A percentile compares a stretch with the other conserved stretches of the same genome.
These are phyloP conservation scores for Amiota mariae DNA, from an alignment of 2,888 invertebrate species.

Conservation along the genomic window DNA sequence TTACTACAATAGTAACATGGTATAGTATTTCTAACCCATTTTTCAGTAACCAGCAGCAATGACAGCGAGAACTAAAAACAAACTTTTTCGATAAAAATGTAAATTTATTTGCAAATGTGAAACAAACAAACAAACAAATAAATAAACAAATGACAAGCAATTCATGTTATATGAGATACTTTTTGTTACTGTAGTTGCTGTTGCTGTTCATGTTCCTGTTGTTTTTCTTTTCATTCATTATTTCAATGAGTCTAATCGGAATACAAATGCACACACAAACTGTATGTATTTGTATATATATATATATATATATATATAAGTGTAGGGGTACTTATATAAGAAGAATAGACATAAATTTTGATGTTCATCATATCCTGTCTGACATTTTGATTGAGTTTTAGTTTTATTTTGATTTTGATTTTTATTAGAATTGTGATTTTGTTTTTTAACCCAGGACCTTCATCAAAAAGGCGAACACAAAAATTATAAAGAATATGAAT, in stretches of 20 bases:
- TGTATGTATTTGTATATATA: background rate
- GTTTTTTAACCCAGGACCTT: too few relatives aligned
- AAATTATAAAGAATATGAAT: too few relatives aligned
- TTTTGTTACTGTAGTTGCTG: too few relatives aligned
- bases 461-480: too few relatives aligned
- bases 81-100: slow-evolving; percentile 69
- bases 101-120: slow-evolving; percentile 64
- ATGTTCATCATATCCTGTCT: slow-evolving; percentile 42
- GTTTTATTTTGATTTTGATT: background rate
- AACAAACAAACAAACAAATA: slow-evolving; percentile 53
- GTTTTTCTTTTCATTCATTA: slow-evolving; percentile 6
- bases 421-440: too few relatives aligned
- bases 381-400: slow-evolving; percentile 43
- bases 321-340: slow-evolving; percentile 4
- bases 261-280: slow-evolving; percentile 7
- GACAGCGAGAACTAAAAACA: slow-evolving; percentile 41
- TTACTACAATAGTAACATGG: too few relatives aligned
- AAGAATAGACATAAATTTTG: slow-evolving; percentile 53
- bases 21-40: too few relatives aligned
- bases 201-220: slow-evolving; percentile 14
- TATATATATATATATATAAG: background rate
- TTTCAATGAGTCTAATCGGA: slow-evolving; percentile 15
- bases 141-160: slow-evolving; percentile 7
- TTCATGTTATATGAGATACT: too few relatives aligned
- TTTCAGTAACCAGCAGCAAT: too few relatives aligned